These are phyloP conservation scores for Idris sp. DNA, from an alignment of 1,140 invertebrate genomes.

Conservation along the genomic window DNA sequence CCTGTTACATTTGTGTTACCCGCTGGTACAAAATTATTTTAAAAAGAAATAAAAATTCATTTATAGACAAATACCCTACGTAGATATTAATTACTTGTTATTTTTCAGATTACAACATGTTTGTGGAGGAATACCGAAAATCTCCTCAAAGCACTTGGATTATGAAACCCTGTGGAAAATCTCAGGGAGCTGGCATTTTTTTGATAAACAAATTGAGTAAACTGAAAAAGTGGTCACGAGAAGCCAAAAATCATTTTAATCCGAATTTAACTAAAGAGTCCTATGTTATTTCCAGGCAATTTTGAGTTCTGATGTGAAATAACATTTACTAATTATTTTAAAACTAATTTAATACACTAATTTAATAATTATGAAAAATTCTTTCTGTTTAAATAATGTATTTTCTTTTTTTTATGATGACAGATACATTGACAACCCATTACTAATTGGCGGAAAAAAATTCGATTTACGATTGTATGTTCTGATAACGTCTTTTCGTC, in stretches of 20 bases:
- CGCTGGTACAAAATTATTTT: too few species aligned
- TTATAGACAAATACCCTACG: too few species aligned
- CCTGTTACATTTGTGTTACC: conserved; percentile 95
- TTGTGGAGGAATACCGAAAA: conserved; percentile 95
- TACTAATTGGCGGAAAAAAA: conserved; percentile 93
- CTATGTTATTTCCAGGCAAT: conserved; percentile 90
- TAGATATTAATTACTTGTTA: too few species aligned
- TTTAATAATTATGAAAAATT: too few species aligned
- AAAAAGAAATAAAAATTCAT: too few species aligned
- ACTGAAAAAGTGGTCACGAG: conserved; percentile 91
- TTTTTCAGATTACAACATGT: conserved; percentile 95
- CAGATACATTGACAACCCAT: conserved; percentile 89
- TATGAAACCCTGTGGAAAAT: conserved; percentile 97
- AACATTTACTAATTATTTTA: conserved; percentile 9
- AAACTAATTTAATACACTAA: too few species aligned
- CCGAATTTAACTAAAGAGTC: conserved; percentile 91
- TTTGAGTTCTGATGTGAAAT: background rate
- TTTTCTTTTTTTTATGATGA: too few species aligned
- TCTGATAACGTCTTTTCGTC: conserved; percentile 90
- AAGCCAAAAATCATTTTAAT: conserved; percentile 89
- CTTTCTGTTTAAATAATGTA: too few species aligned
- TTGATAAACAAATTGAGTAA: conserved; percentile 93
- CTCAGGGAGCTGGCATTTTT: conserved; percentile 92
- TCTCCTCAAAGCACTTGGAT: conserved; percentile 97
- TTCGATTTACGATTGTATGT: conserved; percentile 93